phyloP scores from a whole-genome alignment of 2,113 vertebrate species.

The Gasterosteus nipponicus region DNA sequence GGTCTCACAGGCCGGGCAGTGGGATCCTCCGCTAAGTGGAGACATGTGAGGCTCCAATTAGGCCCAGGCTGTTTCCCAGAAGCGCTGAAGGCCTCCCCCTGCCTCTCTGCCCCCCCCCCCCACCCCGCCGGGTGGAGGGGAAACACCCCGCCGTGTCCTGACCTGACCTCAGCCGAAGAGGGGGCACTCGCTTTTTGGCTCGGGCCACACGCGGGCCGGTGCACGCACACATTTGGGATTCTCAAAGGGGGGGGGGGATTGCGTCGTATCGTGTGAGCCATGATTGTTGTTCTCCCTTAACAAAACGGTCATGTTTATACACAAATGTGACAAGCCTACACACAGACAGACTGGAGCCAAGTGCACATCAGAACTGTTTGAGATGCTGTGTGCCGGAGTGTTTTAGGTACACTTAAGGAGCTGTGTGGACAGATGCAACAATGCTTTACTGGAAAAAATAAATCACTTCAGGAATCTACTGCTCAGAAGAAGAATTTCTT shows the following conservation, averaged over 20 bases:
- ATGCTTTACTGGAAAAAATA: conserved; percentile 50
- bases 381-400: no score
- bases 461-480: conserved; percentile 41
- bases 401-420: conserved; percentile 24
- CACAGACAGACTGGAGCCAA: conserved; percentile 35
- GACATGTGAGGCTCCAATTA: conserved; percentile 79
- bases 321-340: neutral
- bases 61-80: conserved; percentile 77
- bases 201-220: conserved; percentile 27
- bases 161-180: conserved; percentile 66
- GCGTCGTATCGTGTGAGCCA: neutral
- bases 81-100: conserved; percentile 63
- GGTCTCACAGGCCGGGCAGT: conserved; percentile 34
- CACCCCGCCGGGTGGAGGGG: conserved; percentile 50
- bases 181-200: conserved; percentile 14
- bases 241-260: no score
- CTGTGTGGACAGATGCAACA: conserved; percentile 14
- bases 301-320: conserved; percentile 3
- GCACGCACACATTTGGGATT: neutral
- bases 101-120: conserved; percentile 61
- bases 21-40: conserved; percentile 75
- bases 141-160: conserved; percentile 61
- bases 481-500: conserved; percentile 31
- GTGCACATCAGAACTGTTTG: conserved; percentile 14
- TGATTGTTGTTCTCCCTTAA: neutral